phyloP scores from a whole-genome alignment of 2,113 vertebrate genomes.

The Lophotis ruficrista region DNA sequence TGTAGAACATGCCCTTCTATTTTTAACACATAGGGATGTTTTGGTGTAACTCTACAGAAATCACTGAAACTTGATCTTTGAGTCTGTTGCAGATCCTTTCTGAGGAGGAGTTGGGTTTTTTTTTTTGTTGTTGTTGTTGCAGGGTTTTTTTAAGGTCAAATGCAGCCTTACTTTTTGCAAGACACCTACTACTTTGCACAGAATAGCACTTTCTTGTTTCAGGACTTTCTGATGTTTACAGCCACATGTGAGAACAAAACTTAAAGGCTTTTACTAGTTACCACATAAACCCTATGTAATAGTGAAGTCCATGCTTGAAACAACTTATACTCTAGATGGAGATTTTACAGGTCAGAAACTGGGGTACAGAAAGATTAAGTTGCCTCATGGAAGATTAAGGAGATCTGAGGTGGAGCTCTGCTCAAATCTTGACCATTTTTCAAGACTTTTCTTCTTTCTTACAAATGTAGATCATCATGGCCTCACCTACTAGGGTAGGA shows the following conservation, averaged over 20 bases:
- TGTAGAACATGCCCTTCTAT: background rate
- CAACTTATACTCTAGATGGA: background rate
- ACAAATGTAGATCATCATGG: fast-evolving
- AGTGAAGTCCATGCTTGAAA: background rate
- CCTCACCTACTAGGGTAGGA: background rate
- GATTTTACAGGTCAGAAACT: background rate
- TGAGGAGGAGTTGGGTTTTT: background rate
- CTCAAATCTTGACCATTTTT: fast-evolving
- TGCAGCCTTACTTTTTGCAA: background rate
- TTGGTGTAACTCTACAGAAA: background rate
- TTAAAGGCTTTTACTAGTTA: background rate
- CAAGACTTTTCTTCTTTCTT: background rate
- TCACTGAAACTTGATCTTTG: background rate
- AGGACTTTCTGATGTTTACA: background rate
- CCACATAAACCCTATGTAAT: background rate
- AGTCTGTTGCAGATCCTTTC: background rate
- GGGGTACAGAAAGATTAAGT: background rate
- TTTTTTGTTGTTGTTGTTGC: background rate
- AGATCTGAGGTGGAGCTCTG: background rate
- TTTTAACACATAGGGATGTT: background rate
- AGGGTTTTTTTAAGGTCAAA: background rate
- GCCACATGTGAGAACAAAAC: background rate
- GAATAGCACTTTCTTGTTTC: background rate
- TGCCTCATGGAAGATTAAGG: background rate
- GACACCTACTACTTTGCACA: background rate